phyloP scores from a whole-genome alignment of 2,888 invertebrate species.

The Alloscopus bannaensis region DNA sequence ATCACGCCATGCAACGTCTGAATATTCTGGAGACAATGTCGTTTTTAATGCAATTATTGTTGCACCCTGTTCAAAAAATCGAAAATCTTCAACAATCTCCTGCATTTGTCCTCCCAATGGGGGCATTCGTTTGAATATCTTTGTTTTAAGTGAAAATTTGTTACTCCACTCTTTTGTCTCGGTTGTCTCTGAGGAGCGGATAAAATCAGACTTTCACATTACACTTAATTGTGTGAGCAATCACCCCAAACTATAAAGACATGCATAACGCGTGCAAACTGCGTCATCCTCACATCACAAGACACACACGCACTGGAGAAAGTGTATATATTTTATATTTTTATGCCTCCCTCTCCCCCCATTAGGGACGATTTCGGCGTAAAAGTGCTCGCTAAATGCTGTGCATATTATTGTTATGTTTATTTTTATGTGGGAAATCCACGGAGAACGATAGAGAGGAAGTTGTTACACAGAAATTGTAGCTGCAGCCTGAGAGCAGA shows the following conservation, averaged over 20 bases:
- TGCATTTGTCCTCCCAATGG: too few species aligned
- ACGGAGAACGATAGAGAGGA: constrained; percentile 19
- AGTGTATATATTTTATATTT: not conserved
- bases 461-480: constrained; percentile 6
- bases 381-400: constrained; percentile 51
- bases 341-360: not conserved
- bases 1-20: too few species aligned
- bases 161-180: too few species aligned
- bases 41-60: too few species aligned
- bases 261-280: constrained; percentile 14
- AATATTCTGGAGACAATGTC: too few species aligned
- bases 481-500: not conserved
- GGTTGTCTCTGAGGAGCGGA: too few species aligned
- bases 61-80: too few species aligned
- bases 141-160: too few species aligned
- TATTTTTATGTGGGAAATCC: constrained; percentile 51
- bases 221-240: constrained; percentile 51
- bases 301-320: too few species aligned
- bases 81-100: too few species aligned
- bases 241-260: constrained; percentile 43
- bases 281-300: too few species aligned
- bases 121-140: too few species aligned
- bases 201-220: constrained; percentile 45
- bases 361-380: not conserved
- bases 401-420: constrained; percentile 59